Percentiles rank a stretch among this genome's conserved stretches.
Conservation (phyloP, 2,113 vertebrate species). For the Coptodon bakossiorum region DNA sequence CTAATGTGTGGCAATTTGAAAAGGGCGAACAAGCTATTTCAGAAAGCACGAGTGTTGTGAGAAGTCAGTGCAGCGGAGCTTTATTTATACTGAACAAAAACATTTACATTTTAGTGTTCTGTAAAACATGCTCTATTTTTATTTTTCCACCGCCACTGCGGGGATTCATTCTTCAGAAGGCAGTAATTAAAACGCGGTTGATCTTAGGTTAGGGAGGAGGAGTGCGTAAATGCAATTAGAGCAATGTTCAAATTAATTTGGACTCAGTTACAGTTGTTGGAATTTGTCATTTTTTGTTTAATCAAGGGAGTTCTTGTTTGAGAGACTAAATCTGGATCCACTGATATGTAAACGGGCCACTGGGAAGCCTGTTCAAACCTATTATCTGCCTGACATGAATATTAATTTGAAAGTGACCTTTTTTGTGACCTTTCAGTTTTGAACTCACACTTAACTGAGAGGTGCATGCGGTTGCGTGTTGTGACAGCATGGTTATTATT, state of each 20-base stretch:
- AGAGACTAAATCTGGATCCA: conserved; percentile 60
- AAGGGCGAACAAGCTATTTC: neutral
- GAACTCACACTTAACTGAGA: neutral
- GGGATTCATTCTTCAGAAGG: conserved; percentile 57
- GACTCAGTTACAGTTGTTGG: conserved; percentile 69
- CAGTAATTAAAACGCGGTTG: conserved; percentile 69
- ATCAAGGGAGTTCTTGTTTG: conserved; percentile 67
- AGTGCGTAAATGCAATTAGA: conserved; percentile 75
- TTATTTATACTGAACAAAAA: conserved; percentile 46
- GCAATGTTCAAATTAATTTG: conserved; percentile 69
- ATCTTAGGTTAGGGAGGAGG: conserved; percentile 69
- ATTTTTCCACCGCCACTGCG: conserved; percentile 57
- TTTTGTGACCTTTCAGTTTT: conserved; percentile 3
- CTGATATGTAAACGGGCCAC: conserved; percentile 41
- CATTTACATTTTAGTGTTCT: conserved; percentile 13
- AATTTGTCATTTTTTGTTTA: conserved; percentile 73
- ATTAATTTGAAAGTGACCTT: conserved; percentile 60
- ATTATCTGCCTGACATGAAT: conserved; percentile 48
- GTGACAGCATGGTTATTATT: neutral
- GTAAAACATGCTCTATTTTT: conserved; percentile 59
- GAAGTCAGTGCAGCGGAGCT: neutral
- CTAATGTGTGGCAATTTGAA: conserved; percentile 64
- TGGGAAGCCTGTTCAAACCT: conserved; percentile 34
- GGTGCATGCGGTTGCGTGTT: neutral
- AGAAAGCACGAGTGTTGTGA: neutral